Base-by-base conservation (phyloP, 2,113 vertebrate species). In the Apistogramma diplotaenia region DNA sequence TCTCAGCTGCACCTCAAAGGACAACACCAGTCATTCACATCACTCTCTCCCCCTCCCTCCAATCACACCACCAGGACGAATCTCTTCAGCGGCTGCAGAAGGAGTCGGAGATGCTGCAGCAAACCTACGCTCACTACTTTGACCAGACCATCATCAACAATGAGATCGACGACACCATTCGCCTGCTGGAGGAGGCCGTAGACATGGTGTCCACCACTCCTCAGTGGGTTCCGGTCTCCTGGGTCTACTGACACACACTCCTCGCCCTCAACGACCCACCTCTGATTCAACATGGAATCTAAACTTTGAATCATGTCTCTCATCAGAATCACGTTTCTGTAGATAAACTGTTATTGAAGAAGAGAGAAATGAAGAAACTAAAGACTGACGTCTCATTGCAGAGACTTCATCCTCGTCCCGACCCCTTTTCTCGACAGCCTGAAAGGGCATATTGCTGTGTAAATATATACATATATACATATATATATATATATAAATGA, bases 111-210 rank as follows among this genome's bases (percentile, higher is more conserved):
- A 97, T 99, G 94, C 95, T 99, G 62, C 98, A 99, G 96, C 96
- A 95, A 96, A 99, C 98, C 87, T 99, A 99, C 89, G 97, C 97
- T 83, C 98, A 99, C 96, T 99, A 99, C 95, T 99, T 99, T 57
- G 98, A 99, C 95, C 97, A 99, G 94, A 99, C 98, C 92, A 96
- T 99, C 96, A 99, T 99, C 96, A 99, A 99, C 97, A 99, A 99
- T 56, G 98, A 99, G 94, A 99, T 99, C 31, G 98, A 99, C 87
- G 98, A 99, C 96, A 99, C 98, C 91, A 98, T 99, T 95, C 97
- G 96, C 90, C 97, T 97, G 91, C 96, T 99, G 95, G 98, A 99
- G 94, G 98, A 99, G 95, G 97, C 98, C 56, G 98, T 99, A 23
- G 97, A 99, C 95, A 96, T 99, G 91, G 97, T 99, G 94, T 99